Conservation (phyloP, 2,113 vertebrate species). For the Sceloporus tristichus region DNA sequence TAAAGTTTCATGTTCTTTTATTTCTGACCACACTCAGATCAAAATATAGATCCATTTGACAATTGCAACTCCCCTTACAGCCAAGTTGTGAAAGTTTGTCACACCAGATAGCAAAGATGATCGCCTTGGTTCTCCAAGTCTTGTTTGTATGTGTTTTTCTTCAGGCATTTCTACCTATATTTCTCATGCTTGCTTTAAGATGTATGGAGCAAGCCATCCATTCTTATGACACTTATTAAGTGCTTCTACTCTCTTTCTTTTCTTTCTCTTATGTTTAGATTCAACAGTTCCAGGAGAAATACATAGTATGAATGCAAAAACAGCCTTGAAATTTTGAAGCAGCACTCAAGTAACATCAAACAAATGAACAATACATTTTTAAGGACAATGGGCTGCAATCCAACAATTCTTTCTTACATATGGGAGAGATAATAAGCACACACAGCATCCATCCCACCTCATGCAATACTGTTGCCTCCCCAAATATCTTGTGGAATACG, state of each 20-base stretch:
- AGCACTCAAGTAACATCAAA: neutral
- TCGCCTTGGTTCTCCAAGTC: neutral
- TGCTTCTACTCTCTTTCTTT: conserved; percentile 36
- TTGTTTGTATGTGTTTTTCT: conserved; percentile 4
- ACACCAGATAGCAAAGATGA: neutral
- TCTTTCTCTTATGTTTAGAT: neutral
- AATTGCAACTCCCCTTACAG: neutral
- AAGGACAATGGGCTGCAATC: neutral
- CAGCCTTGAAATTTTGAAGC: neutral
- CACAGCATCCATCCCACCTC: neutral
- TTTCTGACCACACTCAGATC: neutral
- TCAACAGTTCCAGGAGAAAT: neutral
- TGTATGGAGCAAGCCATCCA: conserved; percentile 43
- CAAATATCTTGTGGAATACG: neutral
- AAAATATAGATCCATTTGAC: conserved; percentile 15
- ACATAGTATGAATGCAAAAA: conserved; percentile 1
- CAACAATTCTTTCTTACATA: neutral
- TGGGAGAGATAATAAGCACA: neutral
- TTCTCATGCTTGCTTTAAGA: conserved; percentile 49
- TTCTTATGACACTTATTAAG: conserved; percentile 28
- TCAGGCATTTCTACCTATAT: conserved; percentile 24
- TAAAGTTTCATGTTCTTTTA: neutral
- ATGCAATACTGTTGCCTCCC: neutral
- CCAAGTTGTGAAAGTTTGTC: neutral
- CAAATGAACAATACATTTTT: neutral